phyloP scores from a whole-genome alignment of 2,797 vertebrate genomes.

The Parambassis ranga region DNA sequence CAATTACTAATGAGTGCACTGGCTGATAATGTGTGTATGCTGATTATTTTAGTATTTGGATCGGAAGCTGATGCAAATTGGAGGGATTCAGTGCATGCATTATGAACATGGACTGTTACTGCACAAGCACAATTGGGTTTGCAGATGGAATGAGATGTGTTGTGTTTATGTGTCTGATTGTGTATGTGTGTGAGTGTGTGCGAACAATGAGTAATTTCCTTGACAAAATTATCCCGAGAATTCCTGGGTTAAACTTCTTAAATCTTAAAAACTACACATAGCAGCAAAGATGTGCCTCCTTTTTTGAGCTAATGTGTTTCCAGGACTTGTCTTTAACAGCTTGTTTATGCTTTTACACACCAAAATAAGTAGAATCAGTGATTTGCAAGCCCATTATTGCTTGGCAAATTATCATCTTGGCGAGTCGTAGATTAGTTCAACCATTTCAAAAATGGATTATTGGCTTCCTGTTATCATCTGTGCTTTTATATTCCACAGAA shows the following conservation, averaged over 20 bases:
- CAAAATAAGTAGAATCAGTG: slow-evolving; percentile 7
- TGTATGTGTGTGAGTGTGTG: background rate
- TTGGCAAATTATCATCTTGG: slow-evolving; percentile 14
- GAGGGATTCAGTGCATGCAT: slow-evolving; percentile 31
- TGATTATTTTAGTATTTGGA: slow-evolving; percentile 49
- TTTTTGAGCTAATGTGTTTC: slow-evolving; percentile 5
- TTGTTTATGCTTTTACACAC: slow-evolving; percentile 10
- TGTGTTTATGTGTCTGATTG: slow-evolving; percentile 26
- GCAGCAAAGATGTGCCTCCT: background rate
- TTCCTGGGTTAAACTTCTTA: slow-evolving; percentile 45
- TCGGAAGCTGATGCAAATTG: slow-evolving; percentile 36
- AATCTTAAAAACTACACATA: slow-evolving; percentile 43
- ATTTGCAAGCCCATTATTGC: slow-evolving; percentile 18
- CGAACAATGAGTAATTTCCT: slow-evolving; percentile 34
- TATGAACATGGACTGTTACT: slow-evolving; percentile 21
- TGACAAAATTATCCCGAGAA: slow-evolving; percentile 37
- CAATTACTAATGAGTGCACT: slow-evolving; percentile 22
- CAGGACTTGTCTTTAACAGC: background rate
- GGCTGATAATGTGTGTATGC: slow-evolving; percentile 28
- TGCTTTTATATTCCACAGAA: background rate
- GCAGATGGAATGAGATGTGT: slow-evolving; percentile 52
- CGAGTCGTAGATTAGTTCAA: slow-evolving; percentile 11
- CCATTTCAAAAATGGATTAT: slow-evolving; percentile 26
- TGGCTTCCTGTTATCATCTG: slow-evolving; percentile 35
- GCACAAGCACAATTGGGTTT: slow-evolving; percentile 24